A percentile compares a stretch with the other conserved stretches of the same genome.
phyloP scores from a whole-genome alignment of 2,888 invertebrate species.

The Trachelus stipa region DNA sequence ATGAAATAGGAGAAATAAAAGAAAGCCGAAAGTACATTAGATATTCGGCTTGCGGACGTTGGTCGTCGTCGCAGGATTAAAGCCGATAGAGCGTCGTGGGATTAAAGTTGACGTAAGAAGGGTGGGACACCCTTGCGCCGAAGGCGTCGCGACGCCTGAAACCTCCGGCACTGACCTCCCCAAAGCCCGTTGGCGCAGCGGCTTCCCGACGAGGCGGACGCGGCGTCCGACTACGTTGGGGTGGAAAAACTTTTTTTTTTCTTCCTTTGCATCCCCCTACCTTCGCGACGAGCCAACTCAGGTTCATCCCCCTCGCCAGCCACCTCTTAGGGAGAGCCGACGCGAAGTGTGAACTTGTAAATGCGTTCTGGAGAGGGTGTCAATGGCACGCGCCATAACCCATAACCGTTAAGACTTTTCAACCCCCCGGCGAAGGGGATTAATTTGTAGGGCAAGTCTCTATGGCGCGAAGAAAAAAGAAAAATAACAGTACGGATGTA shows the following conservation, averaged over 20 bases:
- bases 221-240: conserved; percentile 11
- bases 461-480: conserved; percentile 2
- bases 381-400: conserved; percentile 27
- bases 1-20: conserved; percentile 1
- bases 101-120: conserved; percentile 17
- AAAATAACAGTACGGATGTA: background rate
- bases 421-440: conserved; percentile 13
- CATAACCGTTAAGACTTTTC: conserved; percentile 25
- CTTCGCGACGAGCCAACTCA: background rate
- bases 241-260: conserved; percentile 22
- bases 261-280: conserved; percentile 7
- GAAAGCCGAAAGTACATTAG: conserved; percentile 8
- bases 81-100: conserved; percentile 9
- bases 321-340: background rate
- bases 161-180: conserved; percentile 22
- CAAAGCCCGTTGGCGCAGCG: conserved; percentile 10
- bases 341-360: conserved; percentile 23
- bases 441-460: conserved; percentile 10
- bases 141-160: conserved; percentile 6
- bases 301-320: background rate
- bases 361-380: conserved; percentile 25
- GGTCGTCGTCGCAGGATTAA: conserved; percentile 10
- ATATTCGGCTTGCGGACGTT: conserved; percentile 14
- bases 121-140: background rate
- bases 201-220: background rate